Evolutionary conservation across 2,888 invertebrate genomes (phyloP).

Genomic region (Rhodophaea formosa): DNA sequence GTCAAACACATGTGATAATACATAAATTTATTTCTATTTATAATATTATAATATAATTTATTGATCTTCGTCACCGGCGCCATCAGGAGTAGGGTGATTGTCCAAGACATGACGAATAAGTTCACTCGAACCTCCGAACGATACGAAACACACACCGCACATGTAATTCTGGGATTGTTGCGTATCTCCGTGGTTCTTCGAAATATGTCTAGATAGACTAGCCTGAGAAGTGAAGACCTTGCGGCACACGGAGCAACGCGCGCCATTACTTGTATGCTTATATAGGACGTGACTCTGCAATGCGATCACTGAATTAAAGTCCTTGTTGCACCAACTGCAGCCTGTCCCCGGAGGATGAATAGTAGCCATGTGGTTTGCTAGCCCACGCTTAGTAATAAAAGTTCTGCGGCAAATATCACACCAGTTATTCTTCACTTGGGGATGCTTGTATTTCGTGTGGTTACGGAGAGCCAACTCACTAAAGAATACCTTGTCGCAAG

Average conservation of each 20-base stretch:
- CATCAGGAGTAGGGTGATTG: background rate
- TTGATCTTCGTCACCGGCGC: background rate
- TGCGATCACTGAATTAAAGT: conserved; percentile 43
- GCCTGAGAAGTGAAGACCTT: conserved; percentile 44
- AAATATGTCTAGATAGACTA: conserved; percentile 41
- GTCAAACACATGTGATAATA: background rate
- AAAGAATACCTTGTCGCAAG: conserved; percentile 50
- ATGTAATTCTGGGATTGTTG: conserved; percentile 8
- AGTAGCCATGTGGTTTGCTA: conserved; percentile 49
- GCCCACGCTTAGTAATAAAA: conserved; percentile 44
- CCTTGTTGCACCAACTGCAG: conserved; percentile 44
- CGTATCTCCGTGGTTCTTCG: conserved; percentile 33
- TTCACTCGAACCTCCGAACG: conserved; percentile 2
- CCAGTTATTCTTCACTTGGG: conserved; percentile 40
- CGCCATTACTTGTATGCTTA: conserved; percentile 42
- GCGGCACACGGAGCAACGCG: conserved; percentile 44
- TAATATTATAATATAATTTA: background rate
- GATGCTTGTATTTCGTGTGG: conserved; percentile 59
- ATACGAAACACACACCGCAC: conserved; percentile 19
- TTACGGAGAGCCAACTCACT: conserved; percentile 51
- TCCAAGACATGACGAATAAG: conserved; percentile 15
- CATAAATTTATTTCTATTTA: background rate
- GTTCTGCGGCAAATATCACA: conserved; percentile 51
- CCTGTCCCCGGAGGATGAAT: conserved; percentile 46
- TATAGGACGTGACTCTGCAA: conserved; percentile 53